Conservation (phyloP, 2,888 invertebrate genomes). For the Xylocampa areola region DNA sequence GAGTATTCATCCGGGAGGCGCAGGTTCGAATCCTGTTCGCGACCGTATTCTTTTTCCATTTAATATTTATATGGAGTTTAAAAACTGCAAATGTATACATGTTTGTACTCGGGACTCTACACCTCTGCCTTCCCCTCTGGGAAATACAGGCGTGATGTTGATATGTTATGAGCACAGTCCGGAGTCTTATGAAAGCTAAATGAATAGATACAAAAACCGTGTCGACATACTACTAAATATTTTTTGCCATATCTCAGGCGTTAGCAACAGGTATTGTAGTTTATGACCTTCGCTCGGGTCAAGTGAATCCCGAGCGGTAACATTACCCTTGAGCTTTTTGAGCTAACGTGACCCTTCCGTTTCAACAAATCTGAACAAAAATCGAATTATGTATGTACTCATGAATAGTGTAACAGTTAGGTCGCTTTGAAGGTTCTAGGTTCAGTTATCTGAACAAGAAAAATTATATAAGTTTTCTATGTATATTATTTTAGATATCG, state of each 20-base stretch:
- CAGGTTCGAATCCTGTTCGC: too few relatives aligned
- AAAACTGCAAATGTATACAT: too few relatives aligned
- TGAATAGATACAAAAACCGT: slow-evolving; percentile 32
- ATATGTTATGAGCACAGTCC: too few relatives aligned
- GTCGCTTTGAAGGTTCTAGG: background rate
- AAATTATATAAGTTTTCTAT: too few relatives aligned
- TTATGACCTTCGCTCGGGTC: slow-evolving; percentile 31
- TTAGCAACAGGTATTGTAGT: slow-evolving; percentile 39
- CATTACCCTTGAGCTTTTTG: slow-evolving; percentile 28
- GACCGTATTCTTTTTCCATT: too few relatives aligned
- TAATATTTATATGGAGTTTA: too few relatives aligned
- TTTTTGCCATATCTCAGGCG: slow-evolving; percentile 30
- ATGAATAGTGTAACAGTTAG: background rate
- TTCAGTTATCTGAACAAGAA: background rate
- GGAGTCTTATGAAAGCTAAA: slow-evolving; percentile 30
- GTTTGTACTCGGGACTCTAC: too few relatives aligned
- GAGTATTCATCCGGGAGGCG: too few relatives aligned
- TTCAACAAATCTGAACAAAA: slow-evolving; percentile 36
- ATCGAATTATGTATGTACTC: slow-evolving; percentile 20
- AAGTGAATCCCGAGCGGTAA: slow-evolving; percentile 15
- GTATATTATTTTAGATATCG: too few relatives aligned
- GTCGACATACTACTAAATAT: slow-evolving; percentile 29
- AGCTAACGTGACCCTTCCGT: slow-evolving; percentile 26
- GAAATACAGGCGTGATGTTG: too few relatives aligned
- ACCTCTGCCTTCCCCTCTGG: too few relatives aligned